Evolutionary conservation across 2,888 invertebrate species (phyloP), one percentile per base, ranked within the genome.

Genomic region (Papilio gigon): DNA sequence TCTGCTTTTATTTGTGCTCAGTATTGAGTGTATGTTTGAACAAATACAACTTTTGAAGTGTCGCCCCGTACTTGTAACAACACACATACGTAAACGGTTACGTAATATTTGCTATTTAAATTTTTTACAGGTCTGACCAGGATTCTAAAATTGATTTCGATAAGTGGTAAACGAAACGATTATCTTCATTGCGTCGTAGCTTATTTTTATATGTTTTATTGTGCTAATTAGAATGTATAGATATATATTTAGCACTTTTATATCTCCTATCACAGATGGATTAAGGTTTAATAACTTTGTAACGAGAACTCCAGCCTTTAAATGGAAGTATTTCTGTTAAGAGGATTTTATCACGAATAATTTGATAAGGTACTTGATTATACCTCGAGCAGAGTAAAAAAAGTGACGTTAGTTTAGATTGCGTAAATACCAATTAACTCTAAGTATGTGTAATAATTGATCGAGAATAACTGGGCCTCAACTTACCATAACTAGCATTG

Each of bases 61-160:
- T 53, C 9, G 27, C 27, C 27, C n/a, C 27, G 53, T 4, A 27
- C n/a, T 27, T 53, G 53, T 53, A 5, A 27, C 27, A 8, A 14
- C n/a, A 47, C 12, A n/a, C 22, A 11, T 44, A 42, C 17, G 22
- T 25, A 27, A n/a, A 53, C 27, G 27, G 14, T 53, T 27, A 53
- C 53, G 27, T 53, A 30, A 56, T 9, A 53, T 60, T 60, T 60
- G 27, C 9, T n/a, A 14, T 37, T 25, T 42, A n/a, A 58, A 58
- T 27, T 67, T 72, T 73, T 66, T 72, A 73, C 77, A 81, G 81
- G 81, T 80, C 81, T 81, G 71, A 68, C 71, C 74, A 75, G 77
- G 78, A 78, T 69, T 68, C 56, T 66, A 70, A 70, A 60, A 71
- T 72, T 42, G 70, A 56, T 11, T 27, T 47, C 33, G 68, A 71